Evolutionary conservation across 2,113 vertebrate genomes (phyloP), one percentile per base, ranked within the genome.

Genomic region (Suncus etruscus): DNA sequence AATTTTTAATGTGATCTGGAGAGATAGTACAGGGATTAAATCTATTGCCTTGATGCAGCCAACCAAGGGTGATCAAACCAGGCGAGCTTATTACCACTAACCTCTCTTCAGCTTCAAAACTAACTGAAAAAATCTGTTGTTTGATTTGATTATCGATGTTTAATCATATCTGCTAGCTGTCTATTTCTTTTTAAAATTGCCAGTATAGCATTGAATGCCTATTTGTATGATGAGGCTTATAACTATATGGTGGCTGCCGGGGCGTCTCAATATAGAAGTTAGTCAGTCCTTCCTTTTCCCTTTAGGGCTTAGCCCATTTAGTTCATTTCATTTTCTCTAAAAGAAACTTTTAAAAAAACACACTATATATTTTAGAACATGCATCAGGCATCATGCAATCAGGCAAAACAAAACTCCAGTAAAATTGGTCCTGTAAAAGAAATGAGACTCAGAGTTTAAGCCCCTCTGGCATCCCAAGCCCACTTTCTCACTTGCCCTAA

Each of bases 401-500:
- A 63, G 20, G 5, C 0, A 50, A 70, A 78, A 31, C 7, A 54
- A 70, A 54, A 11, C 27, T 7, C n/a, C 18, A 0, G 39, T 39
- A 32, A 83, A 75, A 54, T 0, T 1, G 61, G 20, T 9, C 9
- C 1, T 1, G 18, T 6, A 50, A 45, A 16, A n/a, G 22, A 81
- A 84, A 22, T 25, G 48, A 31, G 22, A 11, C 20, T 32, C 10
- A 22, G 66, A 27, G 24, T 25, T 5, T 25, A 39, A 16, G 12
- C 12, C 10, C 68, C 0, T 2, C 8, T 8, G 31, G 39, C 14
- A 3, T 31, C 7, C 0, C 14, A 3, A 22, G 15, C 3, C 12
- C 2, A 10, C 6, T 51, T 58, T 20, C 29, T 73, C 14, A 3
- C n/a, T 79, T 22, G 27, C 31, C 32, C 7, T 73, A 20, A 63